phyloP scores from a whole-genome alignment of 2,888 invertebrate genomes.

The Mesochorus sp. region DNA sequence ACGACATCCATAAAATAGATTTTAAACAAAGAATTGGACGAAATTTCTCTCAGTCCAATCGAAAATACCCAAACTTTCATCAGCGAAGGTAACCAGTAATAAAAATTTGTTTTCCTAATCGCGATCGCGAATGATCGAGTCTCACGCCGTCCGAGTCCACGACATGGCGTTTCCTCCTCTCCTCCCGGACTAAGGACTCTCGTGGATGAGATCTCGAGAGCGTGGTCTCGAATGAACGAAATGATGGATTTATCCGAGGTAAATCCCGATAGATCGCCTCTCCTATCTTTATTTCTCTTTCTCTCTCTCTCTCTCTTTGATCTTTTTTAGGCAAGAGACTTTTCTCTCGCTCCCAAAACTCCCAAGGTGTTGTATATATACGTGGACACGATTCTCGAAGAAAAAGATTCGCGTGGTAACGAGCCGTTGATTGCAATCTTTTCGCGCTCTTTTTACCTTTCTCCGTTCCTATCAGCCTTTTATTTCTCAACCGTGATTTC shows the following conservation, averaged over 20 bases:
- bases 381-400: slow-evolving; percentile 36
- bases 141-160: slow-evolving; percentile 49
- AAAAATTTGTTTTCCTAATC: slow-evolving; percentile 23
- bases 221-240: slow-evolving; percentile 40
- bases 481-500: not conserved
- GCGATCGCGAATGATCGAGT: slow-evolving; percentile 51
- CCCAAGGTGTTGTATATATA: not conserved
- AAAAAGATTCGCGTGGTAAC: slow-evolving; percentile 34
- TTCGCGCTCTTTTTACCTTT: slow-evolving; percentile 30
- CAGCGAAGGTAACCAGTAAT: slow-evolving; percentile 49
- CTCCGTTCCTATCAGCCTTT: slow-evolving; percentile 18
- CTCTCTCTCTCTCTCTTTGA: not conserved
- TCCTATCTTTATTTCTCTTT: slow-evolving; percentile 1
- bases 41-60: no score
- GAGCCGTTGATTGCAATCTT: slow-evolving; percentile 50
- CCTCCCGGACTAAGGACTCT: slow-evolving; percentile 6
- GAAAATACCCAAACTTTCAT: slow-evolving; percentile 75
- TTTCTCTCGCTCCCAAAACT: slow-evolving; percentile 40
- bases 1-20: no score
- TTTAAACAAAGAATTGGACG: no score
- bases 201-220: slow-evolving; percentile 7
- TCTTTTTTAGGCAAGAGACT: not conserved
- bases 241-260: slow-evolving; percentile 51
- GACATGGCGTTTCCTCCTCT: not conserved
- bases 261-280: slow-evolving; percentile 24